Evolutionary conservation across 2,888 invertebrate genomes (phyloP).

Genomic region (Geotrupes spiniger): DNA sequence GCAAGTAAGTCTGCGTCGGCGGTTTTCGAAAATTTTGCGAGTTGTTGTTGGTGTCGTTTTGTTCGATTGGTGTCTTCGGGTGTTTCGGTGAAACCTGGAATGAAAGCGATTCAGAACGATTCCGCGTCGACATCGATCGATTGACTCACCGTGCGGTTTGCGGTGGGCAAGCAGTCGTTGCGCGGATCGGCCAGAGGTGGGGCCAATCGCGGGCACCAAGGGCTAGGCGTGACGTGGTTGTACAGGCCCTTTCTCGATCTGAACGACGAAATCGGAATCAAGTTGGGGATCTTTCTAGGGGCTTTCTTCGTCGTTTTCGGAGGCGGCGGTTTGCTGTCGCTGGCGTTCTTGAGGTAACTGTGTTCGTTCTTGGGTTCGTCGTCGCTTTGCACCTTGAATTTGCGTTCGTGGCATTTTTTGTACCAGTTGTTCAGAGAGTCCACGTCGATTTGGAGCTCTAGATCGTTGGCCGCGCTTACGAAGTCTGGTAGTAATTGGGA

Average conservation of each 20-base stretch:
- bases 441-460: slow-evolving; percentile 34
- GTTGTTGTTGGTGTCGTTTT: slow-evolving; percentile 42
- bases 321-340: neutral
- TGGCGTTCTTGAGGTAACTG: neutral
- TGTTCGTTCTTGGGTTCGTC: neutral
- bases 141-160: neutral
- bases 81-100: neutral
- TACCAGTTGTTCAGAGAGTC: neutral
- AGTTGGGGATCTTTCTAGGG: slow-evolving; percentile 35
- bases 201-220: slow-evolving; percentile 55
- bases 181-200: slow-evolving; percentile 44
- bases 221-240: slow-evolving; percentile 57
- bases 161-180: slow-evolving; percentile 26
- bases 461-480: slow-evolving; percentile 54
- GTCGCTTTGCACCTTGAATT: neutral
- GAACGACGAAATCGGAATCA: slow-evolving; percentile 38
- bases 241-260: slow-evolving; percentile 44
- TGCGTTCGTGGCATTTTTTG: neutral
- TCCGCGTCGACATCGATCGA: no score
- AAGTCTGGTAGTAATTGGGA: slow-evolving; percentile 58
- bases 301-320: slow-evolving; percentile 16
- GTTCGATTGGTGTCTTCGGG: slow-evolving; percentile 18
- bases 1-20: neutral
- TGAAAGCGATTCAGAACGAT: neutral
- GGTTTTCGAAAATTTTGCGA: slow-evolving; percentile 26